These are phyloP conservation scores for Nowickia ferox DNA, from an alignment of 2,888 invertebrate genomes.

Conservation along the genomic window DNA sequence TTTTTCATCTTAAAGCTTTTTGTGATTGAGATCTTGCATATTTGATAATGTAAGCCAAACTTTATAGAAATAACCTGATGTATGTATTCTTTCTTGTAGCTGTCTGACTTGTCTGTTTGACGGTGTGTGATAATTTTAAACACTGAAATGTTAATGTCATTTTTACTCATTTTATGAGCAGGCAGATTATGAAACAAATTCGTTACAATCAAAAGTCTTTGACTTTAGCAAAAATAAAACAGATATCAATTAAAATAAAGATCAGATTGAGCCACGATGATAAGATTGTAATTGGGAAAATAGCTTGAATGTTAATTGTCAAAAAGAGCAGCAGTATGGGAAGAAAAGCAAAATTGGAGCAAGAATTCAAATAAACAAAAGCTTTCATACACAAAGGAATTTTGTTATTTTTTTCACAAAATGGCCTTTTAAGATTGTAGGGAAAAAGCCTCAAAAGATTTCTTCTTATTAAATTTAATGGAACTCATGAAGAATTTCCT, in stretches of 20 bases:
- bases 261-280: conserved; percentile 53
- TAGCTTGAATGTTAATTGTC: neutral
- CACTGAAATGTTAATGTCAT: conserved; percentile 65
- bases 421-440: too few species aligned
- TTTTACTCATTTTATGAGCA: conserved; percentile 31
- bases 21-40: conserved; percentile 69
- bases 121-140: conserved; percentile 59
- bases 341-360: neutral
- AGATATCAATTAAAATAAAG: conserved; percentile 67
- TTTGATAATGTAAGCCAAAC: conserved; percentile 57
- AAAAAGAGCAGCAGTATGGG: neutral
- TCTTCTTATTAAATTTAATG: too few species aligned
- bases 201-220: conserved; percentile 42
- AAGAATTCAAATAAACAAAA: neutral
- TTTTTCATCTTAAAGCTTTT: conserved; percentile 30
- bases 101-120: neutral
- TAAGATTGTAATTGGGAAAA: conserved; percentile 25
- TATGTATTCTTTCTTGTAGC: conserved; percentile 47
- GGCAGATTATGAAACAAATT: conserved; percentile 65
- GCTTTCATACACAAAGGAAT: neutral
- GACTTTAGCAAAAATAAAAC: conserved; percentile 45
- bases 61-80: conserved; percentile 49
- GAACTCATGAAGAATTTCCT: too few species aligned
- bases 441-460: too few species aligned
- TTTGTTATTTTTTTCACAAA: too few species aligned